Evolutionary conservation across 2,113 vertebrate species (phyloP), one percentile per base, ranked within the genome.

Genomic region (cattle (Bos taurus)): DNA sequence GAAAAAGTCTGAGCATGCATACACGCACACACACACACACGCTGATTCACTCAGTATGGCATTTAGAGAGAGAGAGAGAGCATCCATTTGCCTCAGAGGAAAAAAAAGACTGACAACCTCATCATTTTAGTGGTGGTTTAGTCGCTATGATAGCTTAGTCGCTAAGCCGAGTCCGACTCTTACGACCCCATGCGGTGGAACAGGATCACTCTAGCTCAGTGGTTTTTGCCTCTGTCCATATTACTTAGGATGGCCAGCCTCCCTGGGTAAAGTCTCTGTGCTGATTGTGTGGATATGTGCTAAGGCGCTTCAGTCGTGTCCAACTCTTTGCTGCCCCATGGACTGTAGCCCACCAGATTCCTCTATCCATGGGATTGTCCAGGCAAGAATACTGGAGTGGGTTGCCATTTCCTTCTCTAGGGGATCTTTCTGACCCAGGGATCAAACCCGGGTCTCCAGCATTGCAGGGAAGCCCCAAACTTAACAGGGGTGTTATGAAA

Each of bases 401-500:
- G 67, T 71, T 71, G 67, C 67, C n/a, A 71, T 23, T 40, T 12
- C 10, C n/a, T 40, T 71, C 36, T 71, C n/a, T 19, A 71, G 1
- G 10, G 5, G n/a, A 71, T 40, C 67, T 71, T 71, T 40, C 64
- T 0, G 0, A 71, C 19, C 5, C 67, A 23, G 19, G n/a, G n/a
- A 12, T 40, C n/a, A 71, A 71, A 71, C 67, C 19, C 0, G 0
- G n/a, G n/a, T 71, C n/a, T 23, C n/a, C 0, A 0, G 5, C 67
- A 40, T 2, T 40, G 67, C n/a, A 40, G n/a, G n/a, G n/a, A 71
- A 40, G n/a, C 17, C n/a, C 10, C 19, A 71, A 6, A 23, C 19
- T 40, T 71, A 36, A 6, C n/a, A 71, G 19, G 10, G 30, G 30
- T 81, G 21, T 33, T 82, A 23, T 8, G 11, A n/a, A 6, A 23